Percentiles rank a stretch among this genome's conserved stretches.
Evolutionary conservation across 2,888 invertebrate species (phyloP).

Genomic region (Hyposoter dolosus): DNA sequence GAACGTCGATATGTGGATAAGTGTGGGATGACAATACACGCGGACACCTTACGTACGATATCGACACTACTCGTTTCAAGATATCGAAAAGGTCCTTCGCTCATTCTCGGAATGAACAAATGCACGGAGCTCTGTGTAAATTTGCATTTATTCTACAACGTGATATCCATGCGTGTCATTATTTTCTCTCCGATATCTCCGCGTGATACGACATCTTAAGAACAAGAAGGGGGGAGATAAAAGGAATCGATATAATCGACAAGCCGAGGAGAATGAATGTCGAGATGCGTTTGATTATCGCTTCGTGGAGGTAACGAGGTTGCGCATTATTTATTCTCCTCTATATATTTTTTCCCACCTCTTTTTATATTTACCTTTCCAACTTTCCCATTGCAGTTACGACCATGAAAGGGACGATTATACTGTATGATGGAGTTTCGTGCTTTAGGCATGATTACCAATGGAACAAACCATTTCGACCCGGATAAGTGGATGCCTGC

Average conservation of each 20-base stretch:
- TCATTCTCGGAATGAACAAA: conserved; percentile 55
- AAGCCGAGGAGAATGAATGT: conserved; percentile 39
- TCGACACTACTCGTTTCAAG: conserved; percentile 32
- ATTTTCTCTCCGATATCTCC: conserved; percentile 36
- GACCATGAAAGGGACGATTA: conserved; percentile 27
- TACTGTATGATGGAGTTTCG: conserved; percentile 6
- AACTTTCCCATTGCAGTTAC: conserved; percentile 22
- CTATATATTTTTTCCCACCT: conserved; percentile 7
- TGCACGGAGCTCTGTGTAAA: conserved; percentile 25
- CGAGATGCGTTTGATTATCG: conserved; percentile 54
- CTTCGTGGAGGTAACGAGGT: conserved; percentile 39
- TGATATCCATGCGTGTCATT: conserved; percentile 48
- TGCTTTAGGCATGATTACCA: background rate
- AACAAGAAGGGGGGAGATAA: conserved; percentile 22
- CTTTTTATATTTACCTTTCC: conserved; percentile 12
- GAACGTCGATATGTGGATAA: conserved; percentile 21
- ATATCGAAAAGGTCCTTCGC: conserved; percentile 61
- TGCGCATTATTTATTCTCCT: conserved; percentile 45
- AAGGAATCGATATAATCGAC: conserved; percentile 44
- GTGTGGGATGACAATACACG: conserved; percentile 38
- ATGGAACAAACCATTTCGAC: background rate
- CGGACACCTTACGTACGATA: conserved; percentile 29
- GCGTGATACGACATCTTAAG: conserved; percentile 4
- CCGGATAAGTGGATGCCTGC: background rate
- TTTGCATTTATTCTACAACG: conserved; percentile 57